Evolutionary conservation across 1,140 invertebrate genomes (phyloP).

Genomic region (Orius laevigatus): DNA sequence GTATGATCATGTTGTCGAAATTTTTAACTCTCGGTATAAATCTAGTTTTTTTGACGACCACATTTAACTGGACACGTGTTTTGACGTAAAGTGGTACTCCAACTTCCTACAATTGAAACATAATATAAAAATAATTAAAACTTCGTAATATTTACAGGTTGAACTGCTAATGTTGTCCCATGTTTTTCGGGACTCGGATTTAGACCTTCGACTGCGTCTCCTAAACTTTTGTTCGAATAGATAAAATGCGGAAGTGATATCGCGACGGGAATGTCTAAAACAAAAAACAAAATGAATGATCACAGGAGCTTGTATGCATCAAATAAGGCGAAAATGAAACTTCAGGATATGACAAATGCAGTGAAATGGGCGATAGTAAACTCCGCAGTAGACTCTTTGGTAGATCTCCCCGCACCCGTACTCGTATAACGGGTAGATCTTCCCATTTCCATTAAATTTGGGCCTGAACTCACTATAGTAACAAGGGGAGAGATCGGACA

Average conservation of each 20-base stretch:
- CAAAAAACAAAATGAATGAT: background rate
- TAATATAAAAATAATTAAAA: background rate
- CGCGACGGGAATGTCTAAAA: slow-evolving; percentile 43
- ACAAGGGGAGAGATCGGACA: slow-evolving; percentile 49
- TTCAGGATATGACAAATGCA: background rate
- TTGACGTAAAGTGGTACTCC: slow-evolving; percentile 39
- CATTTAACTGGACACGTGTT: slow-evolving; percentile 46
- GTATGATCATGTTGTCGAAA: slow-evolving; percentile 43
- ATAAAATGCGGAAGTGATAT: slow-evolving; percentile 69
- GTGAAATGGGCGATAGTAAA: no score
- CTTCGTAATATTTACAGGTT: slow-evolving; percentile 32
- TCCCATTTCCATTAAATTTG: no score
- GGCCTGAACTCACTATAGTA: slow-evolving; percentile 45
- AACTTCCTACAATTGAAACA: slow-evolving; percentile 28
- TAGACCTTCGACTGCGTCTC: slow-evolving; percentile 47
- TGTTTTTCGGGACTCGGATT: slow-evolving; percentile 38
- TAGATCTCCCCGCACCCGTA: no score
- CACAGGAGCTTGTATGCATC: background rate
- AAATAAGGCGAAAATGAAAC: background rate
- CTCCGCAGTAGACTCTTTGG: no score
- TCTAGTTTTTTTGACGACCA: slow-evolving; percentile 37
- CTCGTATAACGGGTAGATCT: no score
- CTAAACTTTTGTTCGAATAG: slow-evolving; percentile 41
- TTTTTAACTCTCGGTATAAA: slow-evolving; percentile 33
- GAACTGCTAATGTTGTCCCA: slow-evolving; percentile 30